phyloP scores from a whole-genome alignment of 2,888 invertebrate species.

The Drosophila pseudotalamancana region DNA sequence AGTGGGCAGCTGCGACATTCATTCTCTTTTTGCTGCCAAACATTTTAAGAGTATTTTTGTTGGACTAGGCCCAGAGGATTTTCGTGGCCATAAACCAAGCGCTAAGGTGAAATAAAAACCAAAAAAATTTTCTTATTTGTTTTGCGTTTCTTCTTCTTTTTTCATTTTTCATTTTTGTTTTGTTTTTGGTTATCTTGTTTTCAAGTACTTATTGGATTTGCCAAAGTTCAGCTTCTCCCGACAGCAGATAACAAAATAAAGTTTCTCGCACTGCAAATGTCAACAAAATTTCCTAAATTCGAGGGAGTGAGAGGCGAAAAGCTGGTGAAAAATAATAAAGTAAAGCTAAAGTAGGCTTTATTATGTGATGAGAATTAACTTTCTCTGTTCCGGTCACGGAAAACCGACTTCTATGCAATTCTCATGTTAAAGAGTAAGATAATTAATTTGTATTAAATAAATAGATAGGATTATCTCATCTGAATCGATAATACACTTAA shows the following conservation, averaged over 20 bases:
- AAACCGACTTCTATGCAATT: neutral
- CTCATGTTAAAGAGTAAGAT: too few relatives aligned
- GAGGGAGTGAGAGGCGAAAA: neutral
- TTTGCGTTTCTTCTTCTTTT: slow-evolving; percentile 22
- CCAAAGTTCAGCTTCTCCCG: slow-evolving; percentile 39
- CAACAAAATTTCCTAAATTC: slow-evolving; percentile 16
- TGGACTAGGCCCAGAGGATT: slow-evolving; percentile 16
- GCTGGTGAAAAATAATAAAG: neutral
- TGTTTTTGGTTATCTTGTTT: slow-evolving; percentile 22
- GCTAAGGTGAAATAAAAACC: slow-evolving; percentile 54
- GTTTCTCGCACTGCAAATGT: slow-evolving; percentile 15
- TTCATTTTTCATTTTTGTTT: slow-evolving; percentile 2
- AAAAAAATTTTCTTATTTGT: slow-evolving; percentile 9
- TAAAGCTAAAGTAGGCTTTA: neutral
- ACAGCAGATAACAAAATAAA: slow-evolving; percentile 5
- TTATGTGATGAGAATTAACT: slow-evolving; percentile 2
- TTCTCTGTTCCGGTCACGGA: neutral
- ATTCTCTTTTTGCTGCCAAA: slow-evolving; percentile 1
- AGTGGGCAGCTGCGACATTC: slow-evolving; percentile 8
- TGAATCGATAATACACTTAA: too few relatives aligned
- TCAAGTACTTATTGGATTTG: slow-evolving; percentile 66
- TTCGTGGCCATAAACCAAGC: slow-evolving; percentile 22
- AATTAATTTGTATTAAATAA: too few relatives aligned
- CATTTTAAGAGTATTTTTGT: slow-evolving; percentile 15
- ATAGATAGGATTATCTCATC: too few relatives aligned